phyloP scores from a whole-genome alignment of 1,140 invertebrate genomes.

The Latrodectus geometricus region DNA sequence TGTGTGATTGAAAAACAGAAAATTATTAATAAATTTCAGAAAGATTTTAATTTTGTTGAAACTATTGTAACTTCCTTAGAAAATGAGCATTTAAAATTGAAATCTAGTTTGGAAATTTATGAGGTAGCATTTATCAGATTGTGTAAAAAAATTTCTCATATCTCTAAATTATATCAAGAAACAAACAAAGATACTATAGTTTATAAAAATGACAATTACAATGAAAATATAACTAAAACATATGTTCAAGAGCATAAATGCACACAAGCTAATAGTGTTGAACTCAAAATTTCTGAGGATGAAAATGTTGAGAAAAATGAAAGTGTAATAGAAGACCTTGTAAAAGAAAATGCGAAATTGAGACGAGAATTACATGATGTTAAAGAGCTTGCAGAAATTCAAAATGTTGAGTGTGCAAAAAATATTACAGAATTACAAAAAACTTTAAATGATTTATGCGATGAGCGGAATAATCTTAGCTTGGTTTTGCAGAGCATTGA shows the following conservation, averaged over 20 bases:
- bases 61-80: background rate
- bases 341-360: slow-evolving; percentile 33
- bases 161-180: background rate
- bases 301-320: background rate
- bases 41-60: slow-evolving; percentile 64
- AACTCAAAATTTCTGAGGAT: background rate
- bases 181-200: too few species aligned
- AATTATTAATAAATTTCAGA: slow-evolving; percentile 52
- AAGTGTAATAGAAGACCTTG: background rate
- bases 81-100: background rate
- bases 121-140: background rate
- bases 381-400: slow-evolving; percentile 11
- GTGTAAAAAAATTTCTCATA: background rate
- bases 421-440: slow-evolving; percentile 19
- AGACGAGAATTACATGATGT: slow-evolving; percentile 4
- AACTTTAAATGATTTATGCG: slow-evolving; percentile 32
- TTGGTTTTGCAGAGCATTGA: slow-evolving; percentile 50
- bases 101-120: background rate
- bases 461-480: slow-evolving; percentile 50
- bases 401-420: slow-evolving; percentile 46
- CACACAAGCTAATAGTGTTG: too few species aligned
- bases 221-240: too few species aligned
- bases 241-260: too few species aligned
- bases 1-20: slow-evolving; percentile 27
- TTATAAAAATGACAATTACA: too few species aligned